Evolutionary conservation across 53 echinoderm and acorn worm genomes (phyloP), one percentile per base, ranked within the genome.

Genomic region (Mesocentrotus franciscanus): DNA sequence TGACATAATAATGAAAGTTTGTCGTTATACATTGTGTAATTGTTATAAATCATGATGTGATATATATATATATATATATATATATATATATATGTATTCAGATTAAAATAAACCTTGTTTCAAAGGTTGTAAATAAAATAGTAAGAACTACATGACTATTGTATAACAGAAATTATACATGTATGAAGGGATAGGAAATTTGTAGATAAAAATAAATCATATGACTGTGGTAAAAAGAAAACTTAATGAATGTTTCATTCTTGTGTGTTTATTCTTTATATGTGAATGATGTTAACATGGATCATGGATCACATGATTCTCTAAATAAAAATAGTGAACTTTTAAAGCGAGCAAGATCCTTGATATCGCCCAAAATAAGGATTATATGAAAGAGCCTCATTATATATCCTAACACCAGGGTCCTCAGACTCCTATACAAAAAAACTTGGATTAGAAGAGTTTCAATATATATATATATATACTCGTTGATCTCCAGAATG

Each of bases 111-210:
- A 24, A 27, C 57, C 64, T 66, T 62, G 27, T n/a, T 34, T 10
- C 24, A 60, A 66, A 90, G 91, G 91, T 62, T 90, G 91, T 90
- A 90, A 90, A 90, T 90, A 90, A n/a, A 10, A 90, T 90, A 39
- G 32, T 17, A 75, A 75, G 75, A 75, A 79, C 39, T 90, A 90
- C 66, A 62, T 61, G 91, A 90, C 91, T 62, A 90, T 62, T 91
- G 91, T 66, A 91, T 91, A 91, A 61, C 61, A 91, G 18, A 91
- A 60, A 62, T 26, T 91, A 91, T 66, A 91, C 91, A 68, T 91
- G 91, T 62, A 91, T 91, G 91, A 91, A 91, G 91, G 60, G 39
- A 91, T 20, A 36, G 6, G 91, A 39, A 91, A 35, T 64, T 66
- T 91, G 66, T 91, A 91, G 66, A 91, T 91, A 36, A 22, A 91